Evolutionary conservation across 1,140 invertebrate species (phyloP).

Genomic region (Apocrypta bakeri): DNA sequence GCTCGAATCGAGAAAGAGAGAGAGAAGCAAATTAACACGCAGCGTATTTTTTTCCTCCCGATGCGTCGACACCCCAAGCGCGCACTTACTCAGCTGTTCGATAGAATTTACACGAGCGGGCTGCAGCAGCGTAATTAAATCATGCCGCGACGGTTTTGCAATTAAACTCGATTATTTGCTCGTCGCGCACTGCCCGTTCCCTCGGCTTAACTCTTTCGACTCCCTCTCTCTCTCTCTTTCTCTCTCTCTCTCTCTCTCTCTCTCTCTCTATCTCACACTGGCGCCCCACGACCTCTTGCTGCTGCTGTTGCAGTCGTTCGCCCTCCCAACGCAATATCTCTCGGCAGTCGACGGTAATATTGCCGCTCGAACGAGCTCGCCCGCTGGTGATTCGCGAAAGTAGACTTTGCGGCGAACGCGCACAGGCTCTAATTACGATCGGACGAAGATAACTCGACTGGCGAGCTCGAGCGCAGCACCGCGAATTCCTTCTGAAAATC

Average conservation of each 20-base stretch:
- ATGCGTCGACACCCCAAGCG: neutral
- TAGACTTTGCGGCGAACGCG: conserved; percentile 58
- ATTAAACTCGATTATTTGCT: conserved; percentile 77
- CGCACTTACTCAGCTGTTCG: conserved; percentile 47
- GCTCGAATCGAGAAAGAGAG: neutral
- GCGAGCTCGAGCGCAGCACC: conserved; percentile 4
- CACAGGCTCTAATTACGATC: conserved; percentile 62
- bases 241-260: conserved; percentile 49
- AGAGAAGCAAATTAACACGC: conserved; percentile 13
- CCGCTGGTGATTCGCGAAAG: conserved; percentile 62
- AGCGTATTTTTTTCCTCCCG: neutral
- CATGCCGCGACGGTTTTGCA: conserved; percentile 75
- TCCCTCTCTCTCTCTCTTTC: conserved; percentile 53
- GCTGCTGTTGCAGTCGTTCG: conserved; percentile 10
- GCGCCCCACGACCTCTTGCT: neutral
- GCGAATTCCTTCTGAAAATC: conserved; percentile 38
- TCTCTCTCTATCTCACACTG: conserved; percentile 56
- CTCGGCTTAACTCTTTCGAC: conserved; percentile 71
- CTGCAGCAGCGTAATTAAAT: conserved; percentile 71
- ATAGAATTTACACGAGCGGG: conserved; percentile 34
- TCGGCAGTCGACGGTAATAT: conserved; percentile 65
- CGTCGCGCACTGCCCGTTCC: conserved; percentile 64
- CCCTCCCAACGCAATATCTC: conserved; percentile 65
- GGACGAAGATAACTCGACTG: conserved; percentile 36
- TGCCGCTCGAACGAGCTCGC: conserved; percentile 59